Percentiles rank a stretch among this genome's conserved stretches.
These are phyloP conservation scores for Xylocopa sonorina DNA, from an alignment of 1,140 invertebrate species.

Conservation along the genomic window DNA sequence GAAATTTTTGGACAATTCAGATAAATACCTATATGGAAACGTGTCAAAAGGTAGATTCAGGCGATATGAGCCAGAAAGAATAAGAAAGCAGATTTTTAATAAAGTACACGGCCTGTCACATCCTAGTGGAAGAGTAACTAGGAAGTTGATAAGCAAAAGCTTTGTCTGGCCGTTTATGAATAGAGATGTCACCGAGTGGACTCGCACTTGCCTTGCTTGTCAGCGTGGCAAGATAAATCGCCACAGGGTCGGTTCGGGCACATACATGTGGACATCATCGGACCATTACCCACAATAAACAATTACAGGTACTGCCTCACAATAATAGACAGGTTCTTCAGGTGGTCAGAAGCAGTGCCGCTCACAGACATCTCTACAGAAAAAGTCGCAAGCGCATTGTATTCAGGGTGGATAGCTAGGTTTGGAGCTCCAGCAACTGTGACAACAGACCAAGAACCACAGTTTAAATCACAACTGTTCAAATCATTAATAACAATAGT, in stretches of 20 bases:
- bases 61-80: constrained; percentile 2
- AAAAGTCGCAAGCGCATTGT: neutral
- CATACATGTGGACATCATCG: constrained; percentile 16
- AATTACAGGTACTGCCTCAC: neutral
- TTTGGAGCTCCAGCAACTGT: constrained; percentile 2
- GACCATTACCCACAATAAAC: neutral
- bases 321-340: neutral
- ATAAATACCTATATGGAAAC: neutral
- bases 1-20: neutral
- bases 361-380: neutral
- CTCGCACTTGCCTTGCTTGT: neutral
- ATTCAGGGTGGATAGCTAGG: neutral
- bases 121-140: neutral
- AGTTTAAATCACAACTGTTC: constrained; percentile 16
- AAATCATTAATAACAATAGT: neutral
- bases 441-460: neutral
- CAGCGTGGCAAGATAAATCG: neutral
- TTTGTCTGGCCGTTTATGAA: constrained; percentile 27
- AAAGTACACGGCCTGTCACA: neutral
- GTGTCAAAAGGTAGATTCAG: neutral
- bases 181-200: neutral
- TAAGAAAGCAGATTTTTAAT: constrained; percentile 18
- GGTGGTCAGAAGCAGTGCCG: constrained; percentile 2
- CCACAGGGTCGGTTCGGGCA: constrained; percentile 23
- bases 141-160: neutral